These are phyloP conservation scores for Achatina immaculata DNA, from an alignment of 1,140 invertebrate species.

Conservation along the genomic window DNA sequence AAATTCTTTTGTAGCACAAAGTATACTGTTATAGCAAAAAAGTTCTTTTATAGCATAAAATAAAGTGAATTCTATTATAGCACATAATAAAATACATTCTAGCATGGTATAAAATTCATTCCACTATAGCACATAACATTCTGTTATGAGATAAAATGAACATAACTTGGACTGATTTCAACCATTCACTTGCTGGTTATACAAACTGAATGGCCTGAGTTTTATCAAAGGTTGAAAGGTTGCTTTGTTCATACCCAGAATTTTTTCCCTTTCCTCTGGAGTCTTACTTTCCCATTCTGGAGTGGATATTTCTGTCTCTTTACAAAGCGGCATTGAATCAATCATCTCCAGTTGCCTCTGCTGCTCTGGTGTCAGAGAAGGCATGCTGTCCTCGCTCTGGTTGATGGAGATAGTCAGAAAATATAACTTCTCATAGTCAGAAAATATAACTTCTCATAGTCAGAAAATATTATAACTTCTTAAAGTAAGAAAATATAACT, in stretches of 20 bases:
- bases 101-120: too few relatives aligned
- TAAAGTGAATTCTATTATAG: too few relatives aligned
- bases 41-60: too few relatives aligned
- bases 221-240: too few relatives aligned
- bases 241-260: conserved; percentile 59
- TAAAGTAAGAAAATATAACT: background rate
- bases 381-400: conserved; percentile 67
- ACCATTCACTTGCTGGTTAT: too few relatives aligned
- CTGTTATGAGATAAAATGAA: too few relatives aligned
- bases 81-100: too few relatives aligned
- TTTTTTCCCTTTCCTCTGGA: conserved; percentile 54
- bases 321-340: conserved; percentile 70
- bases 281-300: conserved; percentile 58
- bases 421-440: background rate
- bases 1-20: too few relatives aligned
- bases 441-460: background rate
- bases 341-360: conserved; percentile 70
- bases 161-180: too few relatives aligned
- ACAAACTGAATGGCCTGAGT: too few relatives aligned
- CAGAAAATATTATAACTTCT: background rate
- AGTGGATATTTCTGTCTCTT: conserved; percentile 58
- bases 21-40: too few relatives aligned
- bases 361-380: conserved; percentile 69
- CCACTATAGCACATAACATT: too few relatives aligned
- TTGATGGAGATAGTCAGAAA: conserved; percentile 6